Conservation (phyloP, 2,888 invertebrate genomes). For the Allygus modestus region DNA sequence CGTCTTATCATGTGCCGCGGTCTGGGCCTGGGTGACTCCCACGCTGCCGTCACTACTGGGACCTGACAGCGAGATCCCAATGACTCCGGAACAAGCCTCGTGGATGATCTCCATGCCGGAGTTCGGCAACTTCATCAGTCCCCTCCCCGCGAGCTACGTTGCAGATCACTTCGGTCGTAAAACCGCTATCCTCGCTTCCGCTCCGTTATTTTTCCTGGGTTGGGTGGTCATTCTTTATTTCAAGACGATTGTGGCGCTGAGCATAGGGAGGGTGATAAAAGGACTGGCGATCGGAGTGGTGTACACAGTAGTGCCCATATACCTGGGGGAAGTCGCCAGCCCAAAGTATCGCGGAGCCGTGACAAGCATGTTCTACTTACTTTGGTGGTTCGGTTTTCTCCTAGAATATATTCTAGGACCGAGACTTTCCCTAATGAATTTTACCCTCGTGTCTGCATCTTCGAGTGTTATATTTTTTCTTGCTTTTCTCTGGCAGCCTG, state of each 20-base stretch:
- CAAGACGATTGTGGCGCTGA: slow-evolving; percentile 46
- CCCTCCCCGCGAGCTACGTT: slow-evolving; percentile 16
- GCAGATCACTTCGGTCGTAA: slow-evolving; percentile 34
- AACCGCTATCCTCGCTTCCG: slow-evolving; percentile 2
- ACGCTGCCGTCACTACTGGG: slow-evolving; percentile 66
- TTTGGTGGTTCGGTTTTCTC: slow-evolving; percentile 64
- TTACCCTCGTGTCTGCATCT: slow-evolving; percentile 74
- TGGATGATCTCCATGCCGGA: slow-evolving; percentile 45
- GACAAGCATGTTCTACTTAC: slow-evolving; percentile 66
- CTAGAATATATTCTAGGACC: slow-evolving; percentile 64
- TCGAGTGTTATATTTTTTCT: slow-evolving; percentile 76
- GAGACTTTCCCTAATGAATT: slow-evolving; percentile 72
- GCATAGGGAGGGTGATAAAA: slow-evolving; percentile 65
- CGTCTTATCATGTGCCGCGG: neutral
- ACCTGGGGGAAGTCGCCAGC: slow-evolving; percentile 67
- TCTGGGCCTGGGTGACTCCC: slow-evolving; percentile 66
- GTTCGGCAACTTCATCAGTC: slow-evolving; percentile 38
- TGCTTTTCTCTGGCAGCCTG: slow-evolving; percentile 79
- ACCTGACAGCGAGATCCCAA: slow-evolving; percentile 39
- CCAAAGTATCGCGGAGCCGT: slow-evolving; percentile 66
- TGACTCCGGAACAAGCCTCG: slow-evolving; percentile 27
- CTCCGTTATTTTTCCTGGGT: slow-evolving; percentile 16
- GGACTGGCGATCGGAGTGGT: slow-evolving; percentile 65
- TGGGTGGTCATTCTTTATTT: slow-evolving; percentile 26
- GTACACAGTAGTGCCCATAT: slow-evolving; percentile 66